Base-by-base conservation (phyloP, 2,888 invertebrate species). In the Protodeltote pygarga region DNA sequence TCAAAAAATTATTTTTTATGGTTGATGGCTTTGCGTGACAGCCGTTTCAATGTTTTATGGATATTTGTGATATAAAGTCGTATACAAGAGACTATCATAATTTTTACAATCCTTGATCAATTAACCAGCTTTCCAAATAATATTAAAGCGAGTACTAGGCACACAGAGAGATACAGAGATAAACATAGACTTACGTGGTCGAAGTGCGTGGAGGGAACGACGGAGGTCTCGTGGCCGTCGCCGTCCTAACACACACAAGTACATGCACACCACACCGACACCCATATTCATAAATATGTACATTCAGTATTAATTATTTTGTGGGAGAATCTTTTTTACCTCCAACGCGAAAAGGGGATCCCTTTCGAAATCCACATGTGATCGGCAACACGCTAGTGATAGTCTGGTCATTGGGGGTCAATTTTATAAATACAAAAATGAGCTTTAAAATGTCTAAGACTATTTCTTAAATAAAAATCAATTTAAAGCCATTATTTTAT, bases 241-340 rank as follows among this genome's bases (percentile, higher is more conserved):
- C 91, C 89, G 82, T 83, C 90, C 91, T 92, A 87, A 81, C 86
- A 85, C 85, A 87, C 79, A 84, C 78, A 82, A 50, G 61, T 69
- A 83, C 88, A 86, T 87, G 87, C 87, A 85, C 57, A 77, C 81
- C 85, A 84, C 83, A 87, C 85, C 85, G 64, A 86, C 86, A 86
- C 87, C 84, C 51, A 61, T 64, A 71, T 62, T 66, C 70, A 71
- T 66, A 72, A 64, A 78, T 75, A 75, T 77, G 78, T 78, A 79
- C 73, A 73, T 60, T 47, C 37, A 32, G 32, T n/a, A 37, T 52
- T 21, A 6, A 17, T n/a, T 19, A 20, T 11, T 19, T 11, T 23
- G 27, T 39, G 29, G 17, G 15, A 33, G 11, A 35, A 40, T 38
- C 42, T 19, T 5, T 17, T 8, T n/a, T n/a, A 3, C 2, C 5